Conservation (phyloP, 2,113 vertebrate species). For the Grallaria varia region DNA sequence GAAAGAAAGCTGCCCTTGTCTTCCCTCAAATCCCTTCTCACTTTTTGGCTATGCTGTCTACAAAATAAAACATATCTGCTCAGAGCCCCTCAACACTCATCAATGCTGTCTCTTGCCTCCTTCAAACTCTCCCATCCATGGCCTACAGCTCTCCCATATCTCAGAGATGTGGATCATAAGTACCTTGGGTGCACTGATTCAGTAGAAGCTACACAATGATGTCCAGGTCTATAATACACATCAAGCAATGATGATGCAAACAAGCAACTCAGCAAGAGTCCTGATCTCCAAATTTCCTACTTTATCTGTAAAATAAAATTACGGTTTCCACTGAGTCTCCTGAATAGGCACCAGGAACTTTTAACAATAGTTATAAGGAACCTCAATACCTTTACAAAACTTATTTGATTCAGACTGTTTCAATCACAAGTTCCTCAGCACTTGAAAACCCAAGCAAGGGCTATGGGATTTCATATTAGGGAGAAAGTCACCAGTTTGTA, state of each 20-base stretch:
- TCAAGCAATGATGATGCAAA: background rate
- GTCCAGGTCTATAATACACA: background rate
- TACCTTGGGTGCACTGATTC: background rate
- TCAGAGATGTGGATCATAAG: accelerated
- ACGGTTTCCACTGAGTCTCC: background rate
- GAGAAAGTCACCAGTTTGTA: background rate
- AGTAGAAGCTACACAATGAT: background rate
- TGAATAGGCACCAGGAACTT: background rate
- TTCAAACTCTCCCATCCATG: background rate
- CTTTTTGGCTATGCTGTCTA: background rate
- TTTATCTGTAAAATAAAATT: background rate
- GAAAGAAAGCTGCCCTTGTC: background rate
- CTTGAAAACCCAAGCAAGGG: background rate
- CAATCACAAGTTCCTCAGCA: background rate
- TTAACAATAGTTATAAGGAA: background rate
- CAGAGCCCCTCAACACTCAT: background rate
- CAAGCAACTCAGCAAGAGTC: background rate
- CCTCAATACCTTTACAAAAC: background rate
- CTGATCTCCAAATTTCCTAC: background rate
- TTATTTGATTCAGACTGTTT: background rate
- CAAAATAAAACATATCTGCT: background rate
- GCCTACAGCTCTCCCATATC: background rate
- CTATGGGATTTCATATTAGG: background rate
- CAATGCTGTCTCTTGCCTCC: background rate
- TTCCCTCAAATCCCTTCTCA: background rate